Base-by-base conservation (phyloP, 92 coral and sea anemone species). In the Bergia sp. region DNA sequence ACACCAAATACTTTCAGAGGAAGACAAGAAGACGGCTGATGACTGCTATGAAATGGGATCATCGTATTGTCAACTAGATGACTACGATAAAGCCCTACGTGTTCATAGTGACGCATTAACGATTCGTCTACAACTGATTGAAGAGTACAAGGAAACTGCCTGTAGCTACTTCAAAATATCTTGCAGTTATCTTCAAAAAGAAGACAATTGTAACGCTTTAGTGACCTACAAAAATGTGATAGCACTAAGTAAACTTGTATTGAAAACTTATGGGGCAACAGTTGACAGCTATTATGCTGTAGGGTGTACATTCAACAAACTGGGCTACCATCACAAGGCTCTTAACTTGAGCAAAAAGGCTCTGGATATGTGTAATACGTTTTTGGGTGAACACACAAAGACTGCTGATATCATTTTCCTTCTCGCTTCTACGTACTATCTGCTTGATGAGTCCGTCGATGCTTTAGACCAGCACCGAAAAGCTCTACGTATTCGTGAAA, bases 241-340 rank as follows among this genome's bases (percentile, higher is more conserved):
- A 29, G 29, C 29, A 29, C 37, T 73, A 15, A 38, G 76, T 73
- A 8, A 37, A 38, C 11, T 36, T 38, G 13, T 73, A 73, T 16
- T 37, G 76, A 3, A 38, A 73, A 6, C 11, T 9, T 12, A 73
- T 73, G 76, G 15, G 76, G 76, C 37, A 40, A 73, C 43, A 4
- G 76, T 16, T 73, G 76, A 73, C 15, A 37, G 76, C 43, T 73
- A 73, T 37, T 73, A 73, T 37, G 43, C 76, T 73, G 76, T 73
- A 73, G 76, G 76, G 13, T 9, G 40, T 73, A 73, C 43, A 0
- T 73, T 37, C 42, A 36, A 73, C 16, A 38, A 73, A 73, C 76
- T 73, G 16, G 76, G 43, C 16, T 12, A 36, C 76, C 40, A 73
- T 16, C 43, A 37, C 20, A 37, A 73, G 3, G 76, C 76, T 37